Percentiles rank a stretch among this genome's conserved stretches.
These are phyloP conservation scores for Macropodus opercularis DNA, from an alignment of 2,797 vertebrate species.

Conservation along the genomic window DNA sequence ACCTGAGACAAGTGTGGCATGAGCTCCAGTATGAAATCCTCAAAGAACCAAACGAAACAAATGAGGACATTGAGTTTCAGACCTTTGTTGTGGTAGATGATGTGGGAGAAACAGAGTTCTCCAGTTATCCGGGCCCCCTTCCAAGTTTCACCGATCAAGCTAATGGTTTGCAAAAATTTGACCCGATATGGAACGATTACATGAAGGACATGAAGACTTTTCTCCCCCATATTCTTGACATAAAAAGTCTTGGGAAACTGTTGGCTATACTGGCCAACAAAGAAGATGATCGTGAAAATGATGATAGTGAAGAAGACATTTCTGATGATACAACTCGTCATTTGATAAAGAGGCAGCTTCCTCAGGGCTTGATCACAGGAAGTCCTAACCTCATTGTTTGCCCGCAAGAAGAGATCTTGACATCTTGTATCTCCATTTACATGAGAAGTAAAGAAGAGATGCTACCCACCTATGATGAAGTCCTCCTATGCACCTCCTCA, in stretches of 20 bases:
- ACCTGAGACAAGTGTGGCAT: conserved; percentile 77
- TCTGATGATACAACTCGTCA: conserved; percentile 27
- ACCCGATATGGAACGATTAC: conserved; percentile 85
- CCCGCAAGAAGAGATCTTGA: conserved; percentile 84
- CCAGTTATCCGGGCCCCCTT: conserved; percentile 29
- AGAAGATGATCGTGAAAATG: conserved; percentile 29
- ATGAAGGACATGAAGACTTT: conserved; percentile 82
- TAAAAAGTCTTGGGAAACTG: conserved; percentile 83
- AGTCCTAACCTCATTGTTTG: conserved; percentile 91
- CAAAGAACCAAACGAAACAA: conserved; percentile 63
- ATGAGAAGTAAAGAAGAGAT: conserved; percentile 83
- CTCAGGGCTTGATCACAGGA: conserved; percentile 79
- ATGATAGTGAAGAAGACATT: conserved; percentile 46
- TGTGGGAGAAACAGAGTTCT: conserved; percentile 21
- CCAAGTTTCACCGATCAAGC: conserved; percentile 52
- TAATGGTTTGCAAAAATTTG: conserved; percentile 62
- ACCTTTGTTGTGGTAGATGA: conserved; percentile 70
- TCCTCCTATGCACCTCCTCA: conserved; percentile 88
- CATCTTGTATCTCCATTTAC: conserved; percentile 88
- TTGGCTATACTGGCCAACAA: conserved; percentile 81
- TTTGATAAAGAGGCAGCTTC: conserved; percentile 76
- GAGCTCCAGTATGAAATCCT: conserved; percentile 78
- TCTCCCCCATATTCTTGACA: conserved; percentile 84
- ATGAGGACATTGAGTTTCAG: conserved; percentile 79
- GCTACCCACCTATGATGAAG: conserved; percentile 91